phyloP scores from a whole-genome alignment of 2,113 vertebrate species.

The Oriolus oriolus region DNA sequence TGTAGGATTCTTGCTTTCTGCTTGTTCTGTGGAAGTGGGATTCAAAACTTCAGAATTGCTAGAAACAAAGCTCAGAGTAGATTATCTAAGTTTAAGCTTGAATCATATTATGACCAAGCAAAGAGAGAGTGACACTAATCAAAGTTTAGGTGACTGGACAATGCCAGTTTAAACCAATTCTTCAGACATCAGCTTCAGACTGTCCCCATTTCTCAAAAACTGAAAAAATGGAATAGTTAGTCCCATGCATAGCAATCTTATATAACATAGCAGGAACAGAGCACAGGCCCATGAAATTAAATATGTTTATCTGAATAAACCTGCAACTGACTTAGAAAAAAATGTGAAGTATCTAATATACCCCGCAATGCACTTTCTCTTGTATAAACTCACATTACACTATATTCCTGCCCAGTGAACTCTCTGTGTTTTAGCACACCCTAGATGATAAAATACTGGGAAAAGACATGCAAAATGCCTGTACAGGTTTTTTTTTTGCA shows the following conservation, averaged over 20 bases:
- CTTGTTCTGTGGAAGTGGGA: background rate
- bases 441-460: background rate
- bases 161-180: background rate
- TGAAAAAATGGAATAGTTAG: background rate
- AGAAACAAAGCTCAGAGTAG: background rate
- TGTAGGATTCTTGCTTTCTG: background rate
- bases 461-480: background rate
- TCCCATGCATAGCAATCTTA: background rate
- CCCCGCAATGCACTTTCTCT: background rate
- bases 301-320: background rate
- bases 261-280: background rate
- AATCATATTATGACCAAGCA: background rate
- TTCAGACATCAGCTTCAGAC: background rate
- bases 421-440: background rate
- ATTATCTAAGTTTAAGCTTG: background rate
- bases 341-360: background rate
- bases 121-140: background rate
- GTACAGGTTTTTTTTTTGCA: background rate
- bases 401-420: background rate
- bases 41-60: background rate
- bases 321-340: background rate
- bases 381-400: background rate
- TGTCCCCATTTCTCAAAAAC: background rate
- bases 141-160: background rate
- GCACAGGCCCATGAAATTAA: background rate